Evolutionary conservation across 2,797 vertebrate species (phyloP).

Genomic region (Lagocephalus sceleratus): DNA sequence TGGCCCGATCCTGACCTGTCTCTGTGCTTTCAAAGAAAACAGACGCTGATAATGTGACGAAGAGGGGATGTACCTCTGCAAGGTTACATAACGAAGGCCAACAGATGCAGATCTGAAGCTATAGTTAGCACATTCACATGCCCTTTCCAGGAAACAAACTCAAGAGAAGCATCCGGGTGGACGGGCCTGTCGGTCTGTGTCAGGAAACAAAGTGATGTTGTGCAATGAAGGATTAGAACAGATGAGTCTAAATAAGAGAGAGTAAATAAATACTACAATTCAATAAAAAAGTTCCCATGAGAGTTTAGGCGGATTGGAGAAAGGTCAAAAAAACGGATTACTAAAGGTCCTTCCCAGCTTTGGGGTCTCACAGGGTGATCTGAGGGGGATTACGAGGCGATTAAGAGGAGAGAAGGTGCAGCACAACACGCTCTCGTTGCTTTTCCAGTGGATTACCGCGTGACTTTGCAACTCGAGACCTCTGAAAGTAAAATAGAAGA

Average conservation of each 20-base stretch:
- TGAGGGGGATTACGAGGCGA: not conserved
- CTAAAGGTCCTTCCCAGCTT: not conserved
- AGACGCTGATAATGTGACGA: not conserved
- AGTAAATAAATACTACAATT: not conserved
- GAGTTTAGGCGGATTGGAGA: not conserved
- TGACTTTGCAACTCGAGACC: not conserved
- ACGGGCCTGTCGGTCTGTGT: too few relatives aligned
- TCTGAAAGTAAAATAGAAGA: not conserved
- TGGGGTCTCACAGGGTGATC: not conserved
- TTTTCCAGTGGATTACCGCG: not conserved
- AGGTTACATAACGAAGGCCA: not conserved
- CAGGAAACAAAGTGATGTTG: too few relatives aligned
- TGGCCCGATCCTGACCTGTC: slow-evolving; percentile 25
- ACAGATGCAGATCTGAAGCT: not conserved
- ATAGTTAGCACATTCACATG: too few relatives aligned
- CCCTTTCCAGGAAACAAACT: too few relatives aligned
- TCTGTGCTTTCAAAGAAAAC: not conserved
- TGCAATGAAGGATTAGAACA: too few relatives aligned
- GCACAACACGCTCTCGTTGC: not conserved
- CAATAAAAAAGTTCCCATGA: too few relatives aligned
- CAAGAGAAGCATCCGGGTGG: too few relatives aligned
- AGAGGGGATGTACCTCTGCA: not conserved
- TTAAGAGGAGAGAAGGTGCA: not conserved
- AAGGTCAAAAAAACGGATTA: not conserved
- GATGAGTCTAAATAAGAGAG: not conserved